Conservation (phyloP, 2,113 vertebrate genomes). For the Mustelus asterias region DNA sequence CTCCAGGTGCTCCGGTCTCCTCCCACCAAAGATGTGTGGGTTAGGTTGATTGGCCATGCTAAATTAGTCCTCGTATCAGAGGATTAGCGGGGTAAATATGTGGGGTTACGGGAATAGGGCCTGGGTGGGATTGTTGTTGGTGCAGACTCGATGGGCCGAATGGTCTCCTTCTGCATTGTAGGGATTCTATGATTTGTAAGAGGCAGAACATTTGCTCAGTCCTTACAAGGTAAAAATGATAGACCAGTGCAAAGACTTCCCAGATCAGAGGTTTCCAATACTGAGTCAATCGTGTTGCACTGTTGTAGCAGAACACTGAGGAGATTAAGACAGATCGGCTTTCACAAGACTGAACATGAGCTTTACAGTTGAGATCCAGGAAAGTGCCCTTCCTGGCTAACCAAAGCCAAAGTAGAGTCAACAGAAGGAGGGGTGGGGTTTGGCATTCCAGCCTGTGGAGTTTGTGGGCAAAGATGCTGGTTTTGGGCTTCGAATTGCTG, state of each 20-base stretch:
- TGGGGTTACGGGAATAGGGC: too few species aligned
- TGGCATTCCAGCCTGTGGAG: neutral
- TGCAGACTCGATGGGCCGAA: too few species aligned
- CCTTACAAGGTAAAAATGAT: neutral
- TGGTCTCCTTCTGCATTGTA: too few species aligned
- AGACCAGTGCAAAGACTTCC: neutral
- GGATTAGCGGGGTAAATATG: too few species aligned
- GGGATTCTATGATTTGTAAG: neutral
- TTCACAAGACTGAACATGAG: neutral
- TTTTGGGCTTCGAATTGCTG: neutral
- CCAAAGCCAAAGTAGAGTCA: neutral
- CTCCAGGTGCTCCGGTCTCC: too few species aligned
- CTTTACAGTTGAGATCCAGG: neutral
- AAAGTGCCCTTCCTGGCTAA: neutral
- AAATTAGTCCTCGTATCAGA: too few species aligned
- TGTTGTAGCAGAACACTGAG: neutral
- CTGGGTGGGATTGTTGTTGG: too few species aligned
- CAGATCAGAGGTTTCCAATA: neutral
- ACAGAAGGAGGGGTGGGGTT: neutral
- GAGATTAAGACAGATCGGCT: neutral
- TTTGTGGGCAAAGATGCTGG: neutral
- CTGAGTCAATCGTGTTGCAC: neutral
- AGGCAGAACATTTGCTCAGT: neutral
- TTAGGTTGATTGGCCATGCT: too few species aligned
- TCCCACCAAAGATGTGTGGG: too few species aligned